Evolutionary conservation across 2,113 vertebrate genomes (phyloP), one percentile per base, ranked within the genome.

Genomic region (Sinocyclocheilus rhinocerous): DNA sequence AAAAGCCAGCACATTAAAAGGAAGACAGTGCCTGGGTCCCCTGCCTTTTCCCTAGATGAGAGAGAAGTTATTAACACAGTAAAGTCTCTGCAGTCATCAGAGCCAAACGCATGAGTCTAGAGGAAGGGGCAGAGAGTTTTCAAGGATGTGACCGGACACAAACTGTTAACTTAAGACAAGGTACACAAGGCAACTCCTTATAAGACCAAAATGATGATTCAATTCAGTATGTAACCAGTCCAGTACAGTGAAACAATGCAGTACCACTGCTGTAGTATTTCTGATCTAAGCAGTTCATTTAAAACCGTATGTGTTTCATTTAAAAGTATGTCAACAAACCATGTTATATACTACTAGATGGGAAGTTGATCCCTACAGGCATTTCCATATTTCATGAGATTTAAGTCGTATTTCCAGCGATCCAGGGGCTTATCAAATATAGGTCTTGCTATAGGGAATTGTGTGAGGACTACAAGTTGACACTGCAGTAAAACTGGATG

Each of bases 1-100:
- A 90, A 91, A 91, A 89, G 89, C 88, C 90, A 90, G 88, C 86
- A 88, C 89, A 86, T 89, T 89, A 89, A 86, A 87, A 84, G 79
- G 83, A 86, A 85, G 89, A 86, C 76, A 72, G 88, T 65, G 89
- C 80, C 89, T 88, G 55, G 90, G 87, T 90, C 87, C 86, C 87
- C 70, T 88, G 89, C 87, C 87, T 89, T 88, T 88, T 89, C 88
- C 87, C 84, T 81, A 85, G 85, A 87, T 81, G 85, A 83, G 78
- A 85, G 81, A 63, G 76, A 88, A 89, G 88, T 90, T 90, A 89
- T 88, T 89, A 90, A 90, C 88, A 88, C 88, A 83, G 82, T 70
- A 52, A 84, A 88, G 86, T 57, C 89, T 88, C 78, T 33, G 69
- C 84, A 86, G 89, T 82, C 83, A 85, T 85, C 87, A 76, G 81